Percentiles rank a stretch among this genome's conserved stretches.
phyloP scores from a whole-genome alignment of 1,140 invertebrate genomes.

The Trachymyrmex septentrionalis region DNA sequence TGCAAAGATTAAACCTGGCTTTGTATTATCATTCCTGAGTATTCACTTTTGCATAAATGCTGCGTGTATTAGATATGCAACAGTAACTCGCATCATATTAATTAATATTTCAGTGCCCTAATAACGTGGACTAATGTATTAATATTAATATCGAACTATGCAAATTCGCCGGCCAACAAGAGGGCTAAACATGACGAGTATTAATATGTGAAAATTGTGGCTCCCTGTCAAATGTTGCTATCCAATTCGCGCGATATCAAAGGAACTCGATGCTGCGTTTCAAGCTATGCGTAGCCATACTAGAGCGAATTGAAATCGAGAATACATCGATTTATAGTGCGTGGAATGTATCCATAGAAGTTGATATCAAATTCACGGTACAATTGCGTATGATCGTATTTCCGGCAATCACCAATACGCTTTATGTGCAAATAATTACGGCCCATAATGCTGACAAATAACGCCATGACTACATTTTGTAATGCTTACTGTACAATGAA shows the following conservation, averaged over 20 bases:
- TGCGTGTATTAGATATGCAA: slow-evolving; percentile 29
- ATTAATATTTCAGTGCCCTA: slow-evolving; percentile 39
- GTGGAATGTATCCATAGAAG: slow-evolving; percentile 51
- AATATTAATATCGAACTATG: slow-evolving; percentile 46
- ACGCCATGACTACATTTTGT: slow-evolving; percentile 12
- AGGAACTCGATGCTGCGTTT: slow-evolving; percentile 45
- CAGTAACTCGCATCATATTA: neutral
- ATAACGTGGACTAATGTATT: slow-evolving; percentile 38
- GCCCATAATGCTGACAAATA: slow-evolving; percentile 20
- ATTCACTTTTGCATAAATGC: neutral
- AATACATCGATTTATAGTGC: slow-evolving; percentile 46
- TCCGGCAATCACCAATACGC: slow-evolving; percentile 45
- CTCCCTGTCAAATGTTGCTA: slow-evolving; percentile 52
- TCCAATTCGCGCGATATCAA: slow-evolving; percentile 57
- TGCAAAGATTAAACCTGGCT: neutral
- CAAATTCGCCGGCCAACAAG: slow-evolving; percentile 24
- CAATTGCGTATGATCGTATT: slow-evolving; percentile 53
- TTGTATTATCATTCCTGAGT: neutral
- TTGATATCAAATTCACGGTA: slow-evolving; percentile 55
- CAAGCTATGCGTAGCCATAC: slow-evolving; percentile 11
- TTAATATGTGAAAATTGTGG: slow-evolving; percentile 54
- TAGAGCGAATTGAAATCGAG: slow-evolving; percentile 56
- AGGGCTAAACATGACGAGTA: slow-evolving; percentile 26
- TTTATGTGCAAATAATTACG: slow-evolving; percentile 57
- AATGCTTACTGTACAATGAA: slow-evolving; percentile 22